Base-by-base conservation (phyloP, 2,797 vertebrate genomes). In the Myoxocephalus aenaeus region DNA sequence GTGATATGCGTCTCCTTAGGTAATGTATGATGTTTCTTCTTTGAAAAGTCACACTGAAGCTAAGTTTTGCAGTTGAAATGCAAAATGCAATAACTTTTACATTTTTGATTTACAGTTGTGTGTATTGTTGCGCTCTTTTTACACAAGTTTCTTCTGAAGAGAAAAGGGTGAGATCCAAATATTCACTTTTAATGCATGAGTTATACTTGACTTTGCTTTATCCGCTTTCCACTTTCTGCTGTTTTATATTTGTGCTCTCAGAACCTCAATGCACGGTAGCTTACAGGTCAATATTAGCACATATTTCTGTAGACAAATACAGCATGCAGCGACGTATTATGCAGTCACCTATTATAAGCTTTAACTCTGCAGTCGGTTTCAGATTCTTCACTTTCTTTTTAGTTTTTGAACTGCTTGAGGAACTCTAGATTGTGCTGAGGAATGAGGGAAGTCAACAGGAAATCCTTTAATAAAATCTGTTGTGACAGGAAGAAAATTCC, bases 141-240 rank as follows among this genome's bases (percentile, higher is more conserved):
- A 13, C 1, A 46, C 51, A 79, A 34, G 61, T 38, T 0, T 44
- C 1, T 53, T 6, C 50, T 20, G 27, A 92, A 64, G 82, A 93
- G 36, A 69, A 94, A 91, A 88, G 95, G 95, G 95, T 95, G 58
- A 94, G 94, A 34, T 44, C 12, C 11, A 32, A 0, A n/a, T 53
- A 15, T 61, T 15, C 27, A 8, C 29, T 7, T 20, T 68, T 27
- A 5, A 22, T 79, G 85, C 84, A 82, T 79, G 77, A 27, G 27
- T 77, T 10, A 7, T n/a, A 56, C 6, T 20, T 74, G 38, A 73
- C 80, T 69, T 1, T 63, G 34, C 18, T 77, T 77, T 54, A 36
- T 57, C 29, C 11, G 25, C 20, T 56, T 72, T 65, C 59, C 62
- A 14, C n/a, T 29, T 25, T 50, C 25, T 76, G 17, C 64, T 29